A percentile compares a stretch with the other conserved stretches of the same genome.
phyloP scores from a whole-genome alignment of 1,140 invertebrate genomes.

The Cherax quadricarinatus region DNA sequence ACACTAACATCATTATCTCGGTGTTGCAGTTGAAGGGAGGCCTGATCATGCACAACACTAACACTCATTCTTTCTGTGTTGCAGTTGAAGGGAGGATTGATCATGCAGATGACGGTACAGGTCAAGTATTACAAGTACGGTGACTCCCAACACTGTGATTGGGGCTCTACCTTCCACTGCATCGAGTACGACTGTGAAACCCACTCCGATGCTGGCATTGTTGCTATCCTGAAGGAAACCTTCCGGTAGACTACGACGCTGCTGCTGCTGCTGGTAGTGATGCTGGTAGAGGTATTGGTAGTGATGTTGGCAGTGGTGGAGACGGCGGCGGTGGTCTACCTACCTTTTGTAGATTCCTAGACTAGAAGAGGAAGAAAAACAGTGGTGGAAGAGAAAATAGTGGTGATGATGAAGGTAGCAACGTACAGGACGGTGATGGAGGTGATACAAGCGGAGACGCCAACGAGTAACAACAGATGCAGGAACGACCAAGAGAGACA shows the following conservation, averaged over 20 bases:
- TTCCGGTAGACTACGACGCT: constrained; percentile 75
- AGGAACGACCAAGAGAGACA: no score
- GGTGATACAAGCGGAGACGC: no score
- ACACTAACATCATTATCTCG: neutral
- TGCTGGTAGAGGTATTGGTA: neutral
- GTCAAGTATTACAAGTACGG: constrained; percentile 80
- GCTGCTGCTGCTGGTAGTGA: neutral
- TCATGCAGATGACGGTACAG: constrained; percentile 79
- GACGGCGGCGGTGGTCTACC: neutral
- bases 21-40: constrained; percentile 71
- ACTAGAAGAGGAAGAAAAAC: no score
- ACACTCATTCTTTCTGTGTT: constrained; percentile 40
- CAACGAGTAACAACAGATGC: no score
- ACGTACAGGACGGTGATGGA: no score
- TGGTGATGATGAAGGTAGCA: no score
- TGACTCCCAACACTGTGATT: constrained; percentile 80
- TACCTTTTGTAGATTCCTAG: neutral
- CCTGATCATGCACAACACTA: no score
- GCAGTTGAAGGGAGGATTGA: constrained; percentile 77
- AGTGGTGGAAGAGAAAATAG: no score
- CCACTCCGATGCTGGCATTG: constrained; percentile 75
- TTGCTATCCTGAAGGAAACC: constrained; percentile 78
- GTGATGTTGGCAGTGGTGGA: neutral
- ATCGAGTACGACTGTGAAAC: constrained; percentile 80
- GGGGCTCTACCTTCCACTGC: constrained; percentile 80